Percentiles rank a stretch among this genome's conserved stretches.
Evolutionary conservation across 2,888 invertebrate genomes (phyloP).

Genomic region (Penaeus monodon): DNA sequence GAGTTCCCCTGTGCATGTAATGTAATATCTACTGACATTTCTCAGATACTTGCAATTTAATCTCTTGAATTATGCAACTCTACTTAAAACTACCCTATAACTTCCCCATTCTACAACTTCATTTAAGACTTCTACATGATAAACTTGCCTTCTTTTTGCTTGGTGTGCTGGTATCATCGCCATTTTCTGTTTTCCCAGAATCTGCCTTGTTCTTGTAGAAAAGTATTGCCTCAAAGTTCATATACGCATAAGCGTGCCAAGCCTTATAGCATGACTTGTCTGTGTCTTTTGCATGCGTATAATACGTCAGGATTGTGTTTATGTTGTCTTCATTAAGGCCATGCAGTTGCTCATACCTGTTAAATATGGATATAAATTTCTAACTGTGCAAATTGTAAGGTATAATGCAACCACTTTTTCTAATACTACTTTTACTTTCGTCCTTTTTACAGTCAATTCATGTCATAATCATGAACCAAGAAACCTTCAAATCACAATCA

Average conservation of each 20-base stretch:
- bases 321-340: conserved; percentile 79
- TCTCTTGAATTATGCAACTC: too few relatives aligned
- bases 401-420: too few relatives aligned
- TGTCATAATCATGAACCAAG: not conserved
- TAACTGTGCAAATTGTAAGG: not conserved
- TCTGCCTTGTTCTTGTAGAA: conserved; percentile 73
- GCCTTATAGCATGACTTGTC: conserved; percentile 95
- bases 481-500: not conserved
- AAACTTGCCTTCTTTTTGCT: conserved; percentile 48
- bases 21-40: too few relatives aligned
- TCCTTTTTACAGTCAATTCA: not conserved
- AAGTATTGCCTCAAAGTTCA: conserved; percentile 94
- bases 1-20: too few relatives aligned
- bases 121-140: too few relatives aligned
- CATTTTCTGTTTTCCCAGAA: conserved; percentile 8
- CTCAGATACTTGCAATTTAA: too few relatives aligned
- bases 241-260: conserved; percentile 98
- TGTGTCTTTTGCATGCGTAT: conserved; percentile 85
- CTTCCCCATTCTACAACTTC: too few relatives aligned
- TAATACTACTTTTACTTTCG: too few relatives aligned
- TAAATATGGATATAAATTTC: too few relatives aligned
- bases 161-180: conserved; percentile 34
- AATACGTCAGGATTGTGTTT: conserved; percentile 75
- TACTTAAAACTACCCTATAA: too few relatives aligned
- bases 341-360: conserved; percentile 78